Base-by-base conservation (phyloP, 2,888 invertebrate genomes). In the Acleris cristana region DNA sequence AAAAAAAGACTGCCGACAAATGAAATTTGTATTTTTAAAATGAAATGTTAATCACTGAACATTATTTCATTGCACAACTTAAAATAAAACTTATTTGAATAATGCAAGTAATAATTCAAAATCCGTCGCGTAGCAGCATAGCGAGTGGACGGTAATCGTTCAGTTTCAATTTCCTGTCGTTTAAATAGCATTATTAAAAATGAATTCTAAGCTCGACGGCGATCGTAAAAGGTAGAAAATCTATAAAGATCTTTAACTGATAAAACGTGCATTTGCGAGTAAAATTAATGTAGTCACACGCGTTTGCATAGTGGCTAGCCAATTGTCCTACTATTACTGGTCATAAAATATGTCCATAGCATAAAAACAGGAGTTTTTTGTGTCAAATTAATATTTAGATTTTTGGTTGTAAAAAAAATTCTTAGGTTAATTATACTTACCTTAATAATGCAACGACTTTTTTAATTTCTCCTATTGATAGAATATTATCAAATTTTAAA, bases 261-360 rank as follows among this genome's bases (percentile, higher is more conserved):
- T 76, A 74, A 75, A 71, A 70, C 68, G 65, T 69, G 69, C 76
- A 84, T 87, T 86, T 82, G 82, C 82, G 84, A 83, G 78, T 79
- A 69, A 80, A 85, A 86, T 87, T 79, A 82, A 81, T 57, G 74
- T 76, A 76, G 77, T 76, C 34, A 34, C 34, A 76, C 70, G 71
- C 71, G 58, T 69, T 70, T 73, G 75, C 73, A 71, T 73, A 79
- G 65, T 83, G 83, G 87, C 85, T 80, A 79, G 78, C 84, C 79
- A 82, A 86, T 87, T 84, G 85, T 82, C 84, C 82, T 48, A 18
- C n/a, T n/a, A 48, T 48, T 48, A 18, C n/a, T n/a, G 48, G n/a
- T 48, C 48, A n/a, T 48, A 8, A 48, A 48, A 18, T 48, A 18
- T 48, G 48, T 48, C 7, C 48, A 6, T 16, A n/a, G 16, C n/a